Base-by-base conservation (phyloP, 2,113 vertebrate species). In the Odobenus rosmarus region DNA sequence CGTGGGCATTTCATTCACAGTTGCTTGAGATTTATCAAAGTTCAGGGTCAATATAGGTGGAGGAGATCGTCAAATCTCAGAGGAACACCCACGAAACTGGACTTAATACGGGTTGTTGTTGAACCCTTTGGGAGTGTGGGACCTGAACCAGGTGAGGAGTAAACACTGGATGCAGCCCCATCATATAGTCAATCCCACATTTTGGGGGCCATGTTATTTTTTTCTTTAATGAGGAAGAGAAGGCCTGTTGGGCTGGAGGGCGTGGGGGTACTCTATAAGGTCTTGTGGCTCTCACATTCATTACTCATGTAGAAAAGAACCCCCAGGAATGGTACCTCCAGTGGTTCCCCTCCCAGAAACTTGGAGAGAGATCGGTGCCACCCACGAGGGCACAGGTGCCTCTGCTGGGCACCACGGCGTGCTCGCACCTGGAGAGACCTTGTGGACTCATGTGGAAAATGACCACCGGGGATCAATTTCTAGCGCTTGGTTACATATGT, bases 341-440 rank as follows among this genome's bases (percentile, higher is more conserved):
- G 28, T 5, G 62, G 13, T 7, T 31, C 28, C 62, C 26, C 24
- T 39, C 69, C 53, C 28, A 46, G 62, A 53, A 53, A 18, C 19
- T 55, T 23, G 62, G 49, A 26, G 28, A 74, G 39, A 69, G 57
- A 39, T 16, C 39, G 59, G 55, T 18, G 64, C 23, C 62, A 36
- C n/a, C 71, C 24, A 3, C 3, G 0, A 7, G 15, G 88, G 28
- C 49, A 26, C 4, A 36, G 57, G 5, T 33, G 26, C 39, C 59
- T 74, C 77, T 7, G 0, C 39, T 10, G 53, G 81, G 55, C 0
- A 0, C 46, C 57, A 3, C 1, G 4, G 74, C 49, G 64, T 10
- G 4, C n/a, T 16, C 21, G 5, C 1, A 62, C 15, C 62, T 49
- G 18, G 89, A 19, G 90, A 74, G 72, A 69, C 85, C 31, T 18